Evolutionary conservation across 1,140 invertebrate species (phyloP).

Genomic region (Hycleus phaleratus): DNA sequence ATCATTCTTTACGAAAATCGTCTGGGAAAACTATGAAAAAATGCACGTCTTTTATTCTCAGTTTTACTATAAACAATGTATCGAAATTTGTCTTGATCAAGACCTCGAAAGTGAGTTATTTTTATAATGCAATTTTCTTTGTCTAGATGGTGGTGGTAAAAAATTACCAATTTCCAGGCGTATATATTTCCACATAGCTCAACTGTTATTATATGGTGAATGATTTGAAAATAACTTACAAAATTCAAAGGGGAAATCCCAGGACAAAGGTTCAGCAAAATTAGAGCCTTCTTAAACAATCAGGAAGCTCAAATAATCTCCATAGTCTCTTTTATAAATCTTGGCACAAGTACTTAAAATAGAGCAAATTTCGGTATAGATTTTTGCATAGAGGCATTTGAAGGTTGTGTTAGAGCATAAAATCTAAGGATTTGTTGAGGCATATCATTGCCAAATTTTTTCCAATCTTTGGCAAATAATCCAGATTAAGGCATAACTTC

Average conservation of each 20-base stretch:
- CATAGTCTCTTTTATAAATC: neutral
- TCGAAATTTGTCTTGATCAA: constrained; percentile 30
- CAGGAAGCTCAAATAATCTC: neutral
- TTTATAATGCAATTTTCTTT: constrained; percentile 28
- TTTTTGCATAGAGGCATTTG: no score
- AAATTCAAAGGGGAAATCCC: neutral
- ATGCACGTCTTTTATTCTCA: constrained; percentile 3
- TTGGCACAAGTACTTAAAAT: neutral
- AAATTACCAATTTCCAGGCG: constrained; percentile 23
- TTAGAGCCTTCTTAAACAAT: neutral
- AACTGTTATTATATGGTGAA: no score
- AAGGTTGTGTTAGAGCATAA: no score
- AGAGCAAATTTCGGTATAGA: no score
- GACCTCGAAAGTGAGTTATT: constrained; percentile 23
- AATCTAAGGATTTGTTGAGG: no score
- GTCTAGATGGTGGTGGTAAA: constrained; percentile 17
- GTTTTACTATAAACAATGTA: constrained; percentile 28
- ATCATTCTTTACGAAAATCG: constrained; percentile 14
- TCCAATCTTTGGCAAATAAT: no score
- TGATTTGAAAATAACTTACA: neutral
- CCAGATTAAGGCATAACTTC: no score
- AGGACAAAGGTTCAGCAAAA: neutral
- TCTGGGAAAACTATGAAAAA: neutral
- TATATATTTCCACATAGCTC: neutral
- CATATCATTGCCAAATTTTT: no score